Conservation (phyloP, 2,113 vertebrate species). For the Megaptera novaeangliae region DNA sequence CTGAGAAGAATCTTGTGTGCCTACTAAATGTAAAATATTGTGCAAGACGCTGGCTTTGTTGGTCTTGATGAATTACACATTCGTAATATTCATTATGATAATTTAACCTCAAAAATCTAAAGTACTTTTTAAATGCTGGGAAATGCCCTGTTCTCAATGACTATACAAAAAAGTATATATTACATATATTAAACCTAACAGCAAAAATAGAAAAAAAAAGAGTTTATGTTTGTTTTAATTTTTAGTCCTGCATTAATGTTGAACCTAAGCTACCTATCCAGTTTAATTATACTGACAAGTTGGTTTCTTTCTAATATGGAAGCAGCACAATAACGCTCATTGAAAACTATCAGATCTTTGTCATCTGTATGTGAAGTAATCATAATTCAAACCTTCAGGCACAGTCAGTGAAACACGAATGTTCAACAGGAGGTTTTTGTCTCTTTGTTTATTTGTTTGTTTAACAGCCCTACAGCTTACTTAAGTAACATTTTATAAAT, state of each 20-base stretch:
- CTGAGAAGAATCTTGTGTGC: not conserved
- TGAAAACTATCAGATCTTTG: not conserved
- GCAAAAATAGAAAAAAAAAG: not conserved
- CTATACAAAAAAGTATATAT: not conserved
- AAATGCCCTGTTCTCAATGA: not conserved
- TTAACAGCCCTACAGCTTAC: not conserved
- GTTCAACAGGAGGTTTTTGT: not conserved
- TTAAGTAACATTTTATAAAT: constrained; percentile 1
- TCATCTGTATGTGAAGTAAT: not conserved
- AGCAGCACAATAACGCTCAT: not conserved
- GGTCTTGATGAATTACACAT: not conserved
- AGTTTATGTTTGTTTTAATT: not conserved
- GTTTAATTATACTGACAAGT: not conserved
- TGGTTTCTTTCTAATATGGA: constrained; percentile 25
- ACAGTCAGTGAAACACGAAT: not conserved
- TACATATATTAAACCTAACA: not conserved
- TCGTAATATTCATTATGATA: not conserved
- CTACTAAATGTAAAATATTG: not conserved
- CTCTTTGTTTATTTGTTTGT: not conserved
- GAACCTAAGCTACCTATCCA: not conserved
- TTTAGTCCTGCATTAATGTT: not conserved
- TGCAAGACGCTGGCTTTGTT: not conserved
- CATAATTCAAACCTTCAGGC: not conserved
- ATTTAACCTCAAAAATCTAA: constrained; percentile 26
- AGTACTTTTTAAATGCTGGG: constrained; percentile 44